A percentile compares a stretch with the other conserved stretches of the same genome.
Evolutionary conservation across 2,797 vertebrate species (phyloP).

Genomic region (Harpagifer antarcticus): DNA sequence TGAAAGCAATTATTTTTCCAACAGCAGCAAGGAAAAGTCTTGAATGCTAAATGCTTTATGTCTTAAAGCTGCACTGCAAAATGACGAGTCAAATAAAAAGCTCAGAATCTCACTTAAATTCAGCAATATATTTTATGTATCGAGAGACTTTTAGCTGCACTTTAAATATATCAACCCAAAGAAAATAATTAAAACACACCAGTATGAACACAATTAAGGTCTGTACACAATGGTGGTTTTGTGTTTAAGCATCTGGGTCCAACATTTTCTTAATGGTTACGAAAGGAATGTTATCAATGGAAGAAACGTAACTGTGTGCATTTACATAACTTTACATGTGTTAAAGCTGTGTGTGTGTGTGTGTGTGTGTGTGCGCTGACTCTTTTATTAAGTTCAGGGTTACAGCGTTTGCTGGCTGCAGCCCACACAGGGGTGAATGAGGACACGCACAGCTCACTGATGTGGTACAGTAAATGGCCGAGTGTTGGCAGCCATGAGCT

Average conservation of each 20-base stretch:
- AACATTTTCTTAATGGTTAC: background rate
- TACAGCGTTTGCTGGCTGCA: constrained; percentile 13
- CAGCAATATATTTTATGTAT: no score
- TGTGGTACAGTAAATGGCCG: constrained; percentile 42
- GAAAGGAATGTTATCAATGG: background rate
- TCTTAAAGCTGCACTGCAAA: background rate
- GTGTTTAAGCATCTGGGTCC: background rate
- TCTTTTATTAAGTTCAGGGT: constrained; percentile 41
- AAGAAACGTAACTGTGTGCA: background rate
- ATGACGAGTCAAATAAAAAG: background rate
- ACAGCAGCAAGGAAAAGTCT: background rate
- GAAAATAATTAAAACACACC: background rate
- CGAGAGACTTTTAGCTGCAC: background rate
- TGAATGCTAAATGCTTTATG: background rate
- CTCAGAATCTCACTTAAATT: background rate
- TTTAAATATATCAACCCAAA: background rate
- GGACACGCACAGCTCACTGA: constrained; percentile 50
- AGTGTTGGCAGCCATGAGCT: constrained; percentile 54
- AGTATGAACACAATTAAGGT: background rate
- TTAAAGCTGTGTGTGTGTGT: no score
- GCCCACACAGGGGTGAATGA: constrained; percentile 49
- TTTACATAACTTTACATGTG: background rate
- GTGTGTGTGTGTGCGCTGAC: background rate
- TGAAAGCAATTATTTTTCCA: background rate
- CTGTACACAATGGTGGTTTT: background rate